Conservation (phyloP, 1,140 invertebrate species). For the Drosophila nikananu region DNA sequence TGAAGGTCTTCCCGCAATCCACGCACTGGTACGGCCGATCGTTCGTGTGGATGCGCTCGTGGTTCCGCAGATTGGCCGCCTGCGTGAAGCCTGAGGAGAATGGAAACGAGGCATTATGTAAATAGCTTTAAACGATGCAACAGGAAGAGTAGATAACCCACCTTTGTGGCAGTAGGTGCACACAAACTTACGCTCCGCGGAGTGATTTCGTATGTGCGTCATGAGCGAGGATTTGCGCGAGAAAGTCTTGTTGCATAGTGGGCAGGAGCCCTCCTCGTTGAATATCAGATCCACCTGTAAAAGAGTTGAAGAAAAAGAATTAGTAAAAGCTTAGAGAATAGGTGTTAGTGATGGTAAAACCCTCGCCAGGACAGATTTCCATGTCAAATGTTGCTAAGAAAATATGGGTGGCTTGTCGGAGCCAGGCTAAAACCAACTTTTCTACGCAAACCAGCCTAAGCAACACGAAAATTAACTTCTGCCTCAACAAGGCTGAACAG, state of each 20-base stretch:
- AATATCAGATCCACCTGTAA: conserved; percentile 82
- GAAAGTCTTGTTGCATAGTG: conserved; percentile 87
- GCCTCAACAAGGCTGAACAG: neutral
- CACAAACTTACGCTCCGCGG: conserved; percentile 87
- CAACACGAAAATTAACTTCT: neutral
- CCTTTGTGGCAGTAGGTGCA: conserved; percentile 88
- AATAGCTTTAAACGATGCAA: neutral
- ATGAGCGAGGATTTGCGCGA: conserved; percentile 87
- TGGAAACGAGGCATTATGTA: neutral
- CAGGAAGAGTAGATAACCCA: conserved; percentile 47
- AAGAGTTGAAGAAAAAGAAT: neutral
- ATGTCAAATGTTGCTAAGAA: neutral
- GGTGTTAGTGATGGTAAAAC: neutral
- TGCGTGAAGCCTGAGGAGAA: conserved; percentile 87
- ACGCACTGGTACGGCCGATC: conserved; percentile 87
- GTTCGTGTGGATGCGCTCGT: conserved; percentile 88
- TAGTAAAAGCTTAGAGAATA: neutral
- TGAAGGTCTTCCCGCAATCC: conserved; percentile 88
- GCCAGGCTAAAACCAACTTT: neutral
- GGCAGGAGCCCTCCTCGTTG: conserved; percentile 86
- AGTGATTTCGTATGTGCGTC: conserved; percentile 88
- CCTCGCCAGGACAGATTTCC: neutral
- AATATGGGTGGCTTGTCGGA: too few relatives aligned
- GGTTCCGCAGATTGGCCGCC: conserved; percentile 87
- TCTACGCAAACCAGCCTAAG: too few relatives aligned